Evolutionary conservation across 37 sponge, comb jelly and placozoan species (phyloP), one percentile per base, ranked within the genome.

Genomic region (Diacarnus erythraeanus): DNA sequence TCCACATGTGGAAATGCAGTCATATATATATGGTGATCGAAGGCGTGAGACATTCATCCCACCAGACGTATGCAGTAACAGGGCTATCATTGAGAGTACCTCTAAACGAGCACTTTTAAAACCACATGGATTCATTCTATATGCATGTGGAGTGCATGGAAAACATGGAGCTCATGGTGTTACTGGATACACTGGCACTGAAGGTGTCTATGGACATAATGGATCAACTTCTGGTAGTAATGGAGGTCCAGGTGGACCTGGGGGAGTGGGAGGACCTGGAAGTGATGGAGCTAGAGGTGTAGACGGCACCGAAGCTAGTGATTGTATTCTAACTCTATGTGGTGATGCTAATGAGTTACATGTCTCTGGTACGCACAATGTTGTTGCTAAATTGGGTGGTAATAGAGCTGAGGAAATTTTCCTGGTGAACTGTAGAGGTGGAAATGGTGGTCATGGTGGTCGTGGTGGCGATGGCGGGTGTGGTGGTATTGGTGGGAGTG

Each of bases 381-480:
- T 80, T 26, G 66, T 60, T 0, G 84, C 89, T 31, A 38, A 87
- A 35, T 64, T 92, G 36, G 93, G 93, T 23, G 93, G 89, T 0
- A 44, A 30, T 30, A 56, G 40, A 59, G 66, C 64, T 22, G 89
- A 92, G 36, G 86, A 88, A 40, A 78, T 88, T 10, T 15, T 92
- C 17, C 80, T 92, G 79, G 77, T 92, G 22, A 87, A 74, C 38
- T 87, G 86, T 60, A 60, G 81, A 25, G 94, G 94, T 30, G 94
- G 94, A 23, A 51, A 86, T 69, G 94, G 94, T 36, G 94, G 90
- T 26, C 27, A 82, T 83, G 90, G 90, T 39, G 94, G 90, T 44
- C 35, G 84, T 17, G 94, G 94, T 41, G 89, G 93, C 20, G 77
- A 77, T 75, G 93, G 93, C 0, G 89, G 93, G 36, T 35, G 37